Conservation (phyloP, 2,888 invertebrate genomes). For the Anorthoa munda region DNA sequence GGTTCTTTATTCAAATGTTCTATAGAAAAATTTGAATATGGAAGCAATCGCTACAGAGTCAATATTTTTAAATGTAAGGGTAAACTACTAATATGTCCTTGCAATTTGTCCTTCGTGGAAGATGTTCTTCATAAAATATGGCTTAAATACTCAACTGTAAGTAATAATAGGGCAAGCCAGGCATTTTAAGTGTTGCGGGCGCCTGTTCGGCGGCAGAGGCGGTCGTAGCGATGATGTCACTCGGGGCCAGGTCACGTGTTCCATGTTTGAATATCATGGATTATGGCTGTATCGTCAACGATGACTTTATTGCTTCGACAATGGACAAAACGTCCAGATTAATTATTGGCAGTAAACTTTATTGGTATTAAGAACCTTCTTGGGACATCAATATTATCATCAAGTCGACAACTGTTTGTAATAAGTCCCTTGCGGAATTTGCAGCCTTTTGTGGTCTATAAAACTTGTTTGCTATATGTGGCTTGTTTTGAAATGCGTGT, state of each 20-base stretch:
- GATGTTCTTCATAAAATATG: conserved; percentile 35
- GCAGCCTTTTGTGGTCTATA: not conserved
- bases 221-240: conserved; percentile 74
- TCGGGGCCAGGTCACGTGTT: conserved; percentile 67
- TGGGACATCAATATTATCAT: conserved; percentile 31
- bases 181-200: conserved; percentile 69
- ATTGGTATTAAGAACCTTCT: conserved; percentile 40
- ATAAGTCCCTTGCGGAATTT: not conserved
- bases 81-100: not conserved
- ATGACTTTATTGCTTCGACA: conserved; percentile 61
- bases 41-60: too few species aligned
- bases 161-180: conserved; percentile 61
- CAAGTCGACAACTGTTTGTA: not conserved
- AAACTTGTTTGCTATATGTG: conserved; percentile 7
- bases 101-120: not conserved
- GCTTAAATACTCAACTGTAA: conserved; percentile 28
- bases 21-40: too few species aligned
- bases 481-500: conserved; percentile 13
- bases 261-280: conserved; percentile 66
- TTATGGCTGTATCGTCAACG: conserved; percentile 59
- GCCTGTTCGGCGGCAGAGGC: conserved; percentile 69
- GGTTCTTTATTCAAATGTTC: too few species aligned
- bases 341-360: conserved; percentile 49
- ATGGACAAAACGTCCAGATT: conserved; percentile 45
- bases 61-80: too few species aligned